Base-by-base conservation (phyloP, 2,113 vertebrate genomes). In the Xiphorhynchus elegans region DNA sequence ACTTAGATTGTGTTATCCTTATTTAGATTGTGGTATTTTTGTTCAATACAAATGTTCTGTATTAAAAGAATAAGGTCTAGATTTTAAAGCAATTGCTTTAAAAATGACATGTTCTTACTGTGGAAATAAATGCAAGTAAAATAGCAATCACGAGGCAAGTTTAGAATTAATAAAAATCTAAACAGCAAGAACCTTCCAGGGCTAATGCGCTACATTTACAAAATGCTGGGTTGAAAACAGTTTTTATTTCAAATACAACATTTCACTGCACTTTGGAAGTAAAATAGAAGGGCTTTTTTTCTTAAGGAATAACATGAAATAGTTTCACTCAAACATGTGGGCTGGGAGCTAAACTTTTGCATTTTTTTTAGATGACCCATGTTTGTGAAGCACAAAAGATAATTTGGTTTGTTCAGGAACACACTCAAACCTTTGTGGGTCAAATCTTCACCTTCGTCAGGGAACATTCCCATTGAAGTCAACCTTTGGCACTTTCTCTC, bases 341-440 rank as follows among this genome's bases (percentile, higher is more conserved):
- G 58, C 53, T 83, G 63, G 70, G 74, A 93, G 58, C 26, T 91
- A 93, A 95, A 83, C 58, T 87, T 91, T 12, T 18, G 18, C 63
- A 55, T 70, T 92, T 90, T 78, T 78, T 53, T 72, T n/a, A 84
- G 75, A 49, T 7, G 9, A 77, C 66, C 46, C 69, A 4, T 44
- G 66, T 79, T 75, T 82, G 66, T 86, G 60, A 87, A 93, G 56
- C 46, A 79, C 70, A 85, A 85, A 95, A 94, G 74, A 83, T 49
- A 69, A 79, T 84, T 93, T 58, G 66, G 64, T 66, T 89, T 79
- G 58, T 62, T 87, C 81, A 85, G 78, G 76, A 93, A 50, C 49
- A 87, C 55, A 12, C 58, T 94, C 91, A 76, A 50, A 93, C 78
- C 78, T 91, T 96, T 96, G 83, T 92, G 95, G 93, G 84, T 91